phyloP scores from a whole-genome alignment of 1,140 invertebrate genomes.

The Calycopis cecrops region DNA sequence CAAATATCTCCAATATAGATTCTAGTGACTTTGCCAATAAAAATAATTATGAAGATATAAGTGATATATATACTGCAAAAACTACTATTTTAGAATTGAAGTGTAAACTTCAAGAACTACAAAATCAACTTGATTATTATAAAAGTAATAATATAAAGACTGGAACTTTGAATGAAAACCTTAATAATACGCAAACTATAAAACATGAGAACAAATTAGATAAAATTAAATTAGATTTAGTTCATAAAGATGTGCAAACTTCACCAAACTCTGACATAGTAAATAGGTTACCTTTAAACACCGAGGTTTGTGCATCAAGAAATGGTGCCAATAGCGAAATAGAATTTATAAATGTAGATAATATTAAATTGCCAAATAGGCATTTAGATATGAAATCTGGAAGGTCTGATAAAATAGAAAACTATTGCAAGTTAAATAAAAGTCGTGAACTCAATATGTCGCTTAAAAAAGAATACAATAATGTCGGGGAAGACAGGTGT shows the following conservation, averaged over 20 bases:
- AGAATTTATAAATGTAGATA: conserved; percentile 64
- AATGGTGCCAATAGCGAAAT: conserved; percentile 28
- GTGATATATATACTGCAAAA: conserved; percentile 59
- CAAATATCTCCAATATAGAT: conserved; percentile 24
- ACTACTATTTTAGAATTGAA: conserved; percentile 55
- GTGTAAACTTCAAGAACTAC: conserved; percentile 68
- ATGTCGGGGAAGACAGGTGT: conserved; percentile 23
- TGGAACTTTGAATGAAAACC: conserved; percentile 71
- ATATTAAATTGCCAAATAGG: conserved; percentile 39
- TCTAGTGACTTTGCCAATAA: conserved; percentile 32
- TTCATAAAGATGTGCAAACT: conserved; percentile 50
- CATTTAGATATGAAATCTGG: conserved; percentile 37
- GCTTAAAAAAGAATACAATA: conserved; percentile 34
- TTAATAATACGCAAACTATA: conserved; percentile 68
- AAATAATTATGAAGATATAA: conserved; percentile 60
- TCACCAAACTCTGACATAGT: conserved; percentile 33
- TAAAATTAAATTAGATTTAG: conserved; percentile 36
- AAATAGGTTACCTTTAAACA: conserved; percentile 30
- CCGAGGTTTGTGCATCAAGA: background rate
- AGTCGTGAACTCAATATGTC: conserved; percentile 42
- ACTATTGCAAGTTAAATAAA: conserved; percentile 72
- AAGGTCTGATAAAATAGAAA: conserved; percentile 70
- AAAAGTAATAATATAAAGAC: conserved; percentile 73
- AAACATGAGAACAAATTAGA: conserved; percentile 44
- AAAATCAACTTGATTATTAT: conserved; percentile 74